Percentiles rank a stretch among this genome's conserved stretches.
Evolutionary conservation across 2,888 invertebrate species (phyloP).

Genomic region (Ophonus ardosiacus): DNA sequence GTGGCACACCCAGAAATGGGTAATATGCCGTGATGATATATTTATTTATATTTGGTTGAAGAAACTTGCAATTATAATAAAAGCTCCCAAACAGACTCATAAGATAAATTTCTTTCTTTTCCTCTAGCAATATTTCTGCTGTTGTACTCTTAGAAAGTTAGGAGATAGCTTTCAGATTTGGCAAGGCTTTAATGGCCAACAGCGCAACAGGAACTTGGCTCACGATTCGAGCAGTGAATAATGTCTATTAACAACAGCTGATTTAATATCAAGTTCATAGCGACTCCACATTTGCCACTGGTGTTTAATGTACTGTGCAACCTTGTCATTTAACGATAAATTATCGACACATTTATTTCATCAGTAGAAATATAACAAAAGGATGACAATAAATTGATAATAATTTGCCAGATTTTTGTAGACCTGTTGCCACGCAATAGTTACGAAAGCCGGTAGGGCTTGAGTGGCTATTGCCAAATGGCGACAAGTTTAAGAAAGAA

Average conservation of each 20-base stretch:
- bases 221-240: slow-evolving; percentile 3
- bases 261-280: slow-evolving; percentile 37
- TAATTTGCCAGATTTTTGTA: too few species aligned
- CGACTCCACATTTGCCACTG: slow-evolving; percentile 5
- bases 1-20: too few species aligned
- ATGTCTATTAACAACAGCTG: slow-evolving; percentile 41
- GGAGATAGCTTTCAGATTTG: neutral
- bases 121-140: neutral
- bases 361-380: too few species aligned
- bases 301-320: neutral
- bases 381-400: too few species aligned
- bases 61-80: neutral
- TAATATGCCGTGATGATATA: too few species aligned
- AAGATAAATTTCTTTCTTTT: neutral
- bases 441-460: too few species aligned
- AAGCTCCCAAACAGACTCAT: neutral
- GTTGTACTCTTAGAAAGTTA: neutral
- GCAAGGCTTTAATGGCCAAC: slow-evolving; percentile 20
- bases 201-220: slow-evolving; percentile 54
- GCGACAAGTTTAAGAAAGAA: too few species aligned
- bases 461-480: too few species aligned
- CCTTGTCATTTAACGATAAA: neutral
- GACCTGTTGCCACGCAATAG: too few species aligned
- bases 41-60: neutral
- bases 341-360: neutral